These are phyloP conservation scores for Drosophila dunni DNA, from an alignment of 1,140 invertebrate species.

Conservation along the genomic window DNA sequence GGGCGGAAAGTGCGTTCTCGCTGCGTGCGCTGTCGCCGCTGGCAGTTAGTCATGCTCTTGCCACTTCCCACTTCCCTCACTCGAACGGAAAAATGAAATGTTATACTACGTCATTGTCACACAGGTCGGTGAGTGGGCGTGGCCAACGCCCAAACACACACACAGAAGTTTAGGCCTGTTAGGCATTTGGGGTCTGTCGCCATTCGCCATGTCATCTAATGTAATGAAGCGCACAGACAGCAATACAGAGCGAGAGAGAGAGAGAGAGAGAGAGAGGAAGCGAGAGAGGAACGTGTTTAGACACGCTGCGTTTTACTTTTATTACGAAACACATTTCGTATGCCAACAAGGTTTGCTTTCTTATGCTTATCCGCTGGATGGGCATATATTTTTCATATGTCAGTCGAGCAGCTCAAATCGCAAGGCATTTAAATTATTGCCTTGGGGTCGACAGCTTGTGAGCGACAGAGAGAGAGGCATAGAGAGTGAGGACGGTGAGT, in stretches of 20 bases:
- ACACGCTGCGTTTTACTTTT: conserved; percentile 44
- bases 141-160: conserved; percentile 12
- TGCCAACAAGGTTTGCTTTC: conserved; percentile 29
- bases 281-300: conserved; percentile 24
- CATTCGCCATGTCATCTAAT: conserved; percentile 54
- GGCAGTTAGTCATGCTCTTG: conserved; percentile 51
- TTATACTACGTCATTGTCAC: conserved; percentile 56
- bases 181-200: conserved; percentile 31
- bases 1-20: conserved; percentile 38
- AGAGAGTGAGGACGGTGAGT: not conserved
- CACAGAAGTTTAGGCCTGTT: not conserved
- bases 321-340: conserved; percentile 44
- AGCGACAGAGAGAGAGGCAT: not conserved
- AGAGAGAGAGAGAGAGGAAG: conserved; percentile 6
- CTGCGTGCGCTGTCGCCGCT: conserved; percentile 42
- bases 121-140: conserved; percentile 25
- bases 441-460: not conserved
- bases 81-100: conserved; percentile 34
- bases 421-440: conserved; percentile 50
- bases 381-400: conserved; percentile 34
- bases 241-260: not conserved
- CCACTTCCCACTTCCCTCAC: conserved; percentile 21
- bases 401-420: conserved; percentile 36
- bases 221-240: conserved; percentile 47
- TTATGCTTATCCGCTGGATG: not conserved